A percentile compares a stretch with the other conserved stretches of the same genome.
phyloP scores from a whole-genome alignment of 2,888 invertebrate species.

The Gastrophysa polygoni region DNA sequence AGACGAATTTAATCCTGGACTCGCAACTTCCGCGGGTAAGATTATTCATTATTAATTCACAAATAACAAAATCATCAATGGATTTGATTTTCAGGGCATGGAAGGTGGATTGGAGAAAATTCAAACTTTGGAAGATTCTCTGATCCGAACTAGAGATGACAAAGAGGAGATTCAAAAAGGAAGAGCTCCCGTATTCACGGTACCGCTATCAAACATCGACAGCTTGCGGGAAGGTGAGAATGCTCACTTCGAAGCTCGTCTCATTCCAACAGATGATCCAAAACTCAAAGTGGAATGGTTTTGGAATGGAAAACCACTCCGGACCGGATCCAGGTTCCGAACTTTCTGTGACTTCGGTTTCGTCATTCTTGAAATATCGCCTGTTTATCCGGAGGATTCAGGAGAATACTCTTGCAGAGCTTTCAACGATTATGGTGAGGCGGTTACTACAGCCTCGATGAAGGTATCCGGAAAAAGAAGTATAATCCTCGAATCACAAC shows the following conservation, averaged over 20 bases:
- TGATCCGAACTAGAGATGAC: constrained; percentile 78
- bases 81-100: constrained; percentile 71
- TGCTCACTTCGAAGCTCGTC: constrained; percentile 87
- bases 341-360: constrained; percentile 98
- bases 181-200: constrained; percentile 89
- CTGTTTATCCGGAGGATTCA: constrained; percentile 95
- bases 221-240: constrained; percentile 90
- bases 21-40: constrained; percentile 88
- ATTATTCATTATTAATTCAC: constrained; percentile 27
- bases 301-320: constrained; percentile 89
- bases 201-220: constrained; percentile 85
- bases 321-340: constrained; percentile 90
- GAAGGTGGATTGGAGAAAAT: constrained; percentile 94
- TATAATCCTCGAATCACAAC: constrained; percentile 88
- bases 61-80: neutral
- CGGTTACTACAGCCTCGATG: constrained; percentile 87
- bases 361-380: constrained; percentile 95
- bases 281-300: constrained; percentile 92
- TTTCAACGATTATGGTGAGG: constrained; percentile 87
- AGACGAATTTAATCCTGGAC: constrained; percentile 87
- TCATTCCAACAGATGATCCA: constrained; percentile 90
- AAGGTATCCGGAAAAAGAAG: constrained; percentile 91
- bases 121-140: constrained; percentile 88
- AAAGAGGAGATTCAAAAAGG: constrained; percentile 76
- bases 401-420: constrained; percentile 91